Conservation (phyloP, 2,888 invertebrate genomes). For the Polydesmus complanatus region DNA sequence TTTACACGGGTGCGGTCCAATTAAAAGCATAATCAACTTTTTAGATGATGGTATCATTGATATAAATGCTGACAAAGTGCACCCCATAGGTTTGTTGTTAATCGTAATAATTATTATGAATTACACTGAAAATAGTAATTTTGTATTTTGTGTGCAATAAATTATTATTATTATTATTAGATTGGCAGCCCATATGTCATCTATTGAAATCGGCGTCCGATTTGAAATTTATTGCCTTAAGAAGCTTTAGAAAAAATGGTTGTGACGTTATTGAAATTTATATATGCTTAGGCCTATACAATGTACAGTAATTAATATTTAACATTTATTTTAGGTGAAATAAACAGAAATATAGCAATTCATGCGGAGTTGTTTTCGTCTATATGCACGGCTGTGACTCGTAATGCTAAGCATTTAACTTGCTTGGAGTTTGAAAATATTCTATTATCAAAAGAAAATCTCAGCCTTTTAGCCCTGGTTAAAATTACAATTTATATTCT, state of each 20-base stretch:
- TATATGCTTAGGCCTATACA: too few species aligned
- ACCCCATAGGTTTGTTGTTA: constrained; percentile 2
- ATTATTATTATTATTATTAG: background rate
- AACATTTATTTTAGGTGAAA: too few species aligned
- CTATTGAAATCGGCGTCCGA: background rate
- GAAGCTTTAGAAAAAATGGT: background rate
- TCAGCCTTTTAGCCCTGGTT: background rate
- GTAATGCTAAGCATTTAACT: background rate
- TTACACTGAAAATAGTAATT: background rate
- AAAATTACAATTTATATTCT: background rate
- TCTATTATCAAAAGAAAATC: background rate
- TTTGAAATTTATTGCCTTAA: background rate
- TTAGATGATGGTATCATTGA: constrained; percentile 5
- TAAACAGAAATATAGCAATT: too few species aligned
- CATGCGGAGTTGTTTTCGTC: too few species aligned
- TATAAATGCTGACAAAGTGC: constrained; percentile 14
- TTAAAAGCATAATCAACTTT: constrained; percentile 1
- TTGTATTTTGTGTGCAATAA: background rate
- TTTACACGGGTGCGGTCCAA: background rate
- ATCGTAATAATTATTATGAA: too few species aligned
- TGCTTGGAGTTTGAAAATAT: constrained; percentile 13
- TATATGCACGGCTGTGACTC: background rate
- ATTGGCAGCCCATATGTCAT: background rate
- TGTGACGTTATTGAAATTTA: background rate
- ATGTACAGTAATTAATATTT: too few species aligned